Evolutionary conservation across 2,113 vertebrate genomes (phyloP), one percentile per base, ranked within the genome.

Genomic region (Myotis davidii): DNA sequence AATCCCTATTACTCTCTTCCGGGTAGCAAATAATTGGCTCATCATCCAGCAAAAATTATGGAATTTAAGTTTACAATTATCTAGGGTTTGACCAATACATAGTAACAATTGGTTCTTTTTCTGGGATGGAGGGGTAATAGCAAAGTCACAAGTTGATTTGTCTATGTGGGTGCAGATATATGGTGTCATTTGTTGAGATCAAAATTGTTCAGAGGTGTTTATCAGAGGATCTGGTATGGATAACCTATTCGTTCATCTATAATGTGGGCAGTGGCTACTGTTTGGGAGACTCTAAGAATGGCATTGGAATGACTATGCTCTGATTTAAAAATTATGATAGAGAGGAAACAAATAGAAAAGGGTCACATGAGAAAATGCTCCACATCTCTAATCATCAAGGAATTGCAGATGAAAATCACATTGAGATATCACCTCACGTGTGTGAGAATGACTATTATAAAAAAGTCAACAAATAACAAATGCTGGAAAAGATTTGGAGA

Each of bases 61-160:
- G 11, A 90, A 94, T 77, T 74, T 16, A 89, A 48, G 25, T 91
- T 78, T 79, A 90, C n/a, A 84, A 84, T 84, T 79, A 70, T 69
- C 1, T 84, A 87, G 54, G 13, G 1, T 85, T 10, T 87, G 27
- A 84, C 79, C 21, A 76, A 27, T 50, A 90, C 34, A 45, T 65
- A 52, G 20, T 73, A 74, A 86, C 77, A 77, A 59, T 59, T 82
- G 3, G 1, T 56, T 50, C 32, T 70, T 88, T 64, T 79, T 85
- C 29, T 76, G 54, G 10, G 17, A 13, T 85, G 34, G 29, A 73
- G 12, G 20, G 29, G 27, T 14, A 65, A 34, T 85, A 77, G 27
- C 18, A 73, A 88, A 93, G 54, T 78, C 48, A 37, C 9, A 59
- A 18, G 20, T 64, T 96, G 32, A 48, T 78, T 94, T 88, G 25